These are phyloP conservation scores for Mayetiola destructor DNA, from an alignment of 2,888 invertebrate genomes.

Conservation along the genomic window DNA sequence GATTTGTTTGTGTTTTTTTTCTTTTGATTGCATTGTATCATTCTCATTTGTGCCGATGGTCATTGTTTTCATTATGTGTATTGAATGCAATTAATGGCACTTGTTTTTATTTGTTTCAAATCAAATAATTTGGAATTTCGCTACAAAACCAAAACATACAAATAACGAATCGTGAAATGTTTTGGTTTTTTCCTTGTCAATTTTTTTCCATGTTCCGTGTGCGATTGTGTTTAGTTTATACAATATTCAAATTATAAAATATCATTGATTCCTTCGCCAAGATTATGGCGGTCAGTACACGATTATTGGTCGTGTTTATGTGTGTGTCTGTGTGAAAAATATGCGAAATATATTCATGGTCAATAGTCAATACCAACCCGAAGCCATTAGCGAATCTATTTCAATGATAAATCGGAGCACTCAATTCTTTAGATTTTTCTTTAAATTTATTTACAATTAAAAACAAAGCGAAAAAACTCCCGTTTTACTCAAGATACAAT, in stretches of 20 bases:
- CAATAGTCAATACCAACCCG: neutral
- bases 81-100: neutral
- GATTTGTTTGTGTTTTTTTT: no score
- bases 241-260: conserved; percentile 5
- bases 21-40: neutral
- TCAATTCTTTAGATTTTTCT: no score
- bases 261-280: neutral
- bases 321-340: neutral
- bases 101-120: neutral
- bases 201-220: no score
- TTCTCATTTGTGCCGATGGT: no score
- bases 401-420: no score
- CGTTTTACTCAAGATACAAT: neutral
- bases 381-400: neutral
- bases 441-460: conserved; percentile 1
- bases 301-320: neutral
- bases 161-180: no score
- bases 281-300: conserved; percentile 5
- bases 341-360: neutral
- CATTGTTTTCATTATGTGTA: neutral
- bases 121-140: neutral
- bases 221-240: no score
- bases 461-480: conserved; percentile 3
- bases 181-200: no score
- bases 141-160: neutral